Percentiles rank a stretch among this genome's conserved stretches.
phyloP scores from a whole-genome alignment of 2,797 vertebrate genomes.

The Rhincodon typus region DNA sequence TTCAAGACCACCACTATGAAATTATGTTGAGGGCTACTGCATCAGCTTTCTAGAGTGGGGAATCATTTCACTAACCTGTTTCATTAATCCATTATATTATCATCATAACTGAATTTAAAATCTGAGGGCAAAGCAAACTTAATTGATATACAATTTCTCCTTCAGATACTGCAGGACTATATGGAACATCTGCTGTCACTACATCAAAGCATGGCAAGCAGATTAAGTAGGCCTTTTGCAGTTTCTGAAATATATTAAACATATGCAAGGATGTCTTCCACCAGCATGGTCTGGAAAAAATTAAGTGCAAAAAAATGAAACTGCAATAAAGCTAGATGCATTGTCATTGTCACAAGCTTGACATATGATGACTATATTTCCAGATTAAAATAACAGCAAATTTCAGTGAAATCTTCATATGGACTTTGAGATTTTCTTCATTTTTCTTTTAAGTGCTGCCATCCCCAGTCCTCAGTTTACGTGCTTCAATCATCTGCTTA shows the following conservation, averaged over 20 bases:
- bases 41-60: background rate
- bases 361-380: constrained; percentile 32
- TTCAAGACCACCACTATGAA: constrained; percentile 24
- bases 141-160: background rate
- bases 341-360: constrained; percentile 19
- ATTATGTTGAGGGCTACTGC: background rate
- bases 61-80: constrained; percentile 11
- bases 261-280: background rate
- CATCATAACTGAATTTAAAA: background rate
- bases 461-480: constrained; percentile 66
- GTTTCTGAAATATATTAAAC: constrained; percentile 20
- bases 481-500: constrained; percentile 57
- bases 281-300: background rate
- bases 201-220: background rate
- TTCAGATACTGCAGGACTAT: background rate
- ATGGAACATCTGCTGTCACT: constrained; percentile 27
- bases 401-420: constrained; percentile 8
- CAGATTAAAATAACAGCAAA: constrained; percentile 30
- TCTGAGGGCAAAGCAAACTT: constrained; percentile 20
- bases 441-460: constrained; percentile 53
- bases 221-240: constrained; percentile 21
- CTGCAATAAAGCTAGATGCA: constrained; percentile 24
- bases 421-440: background rate
- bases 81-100: constrained; percentile 22
- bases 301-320: background rate